Percentiles rank a stretch among this genome's conserved stretches.
Evolutionary conservation across 2,113 vertebrate genomes (phyloP).

Genomic region (Apistogramma diplotaenia): DNA sequence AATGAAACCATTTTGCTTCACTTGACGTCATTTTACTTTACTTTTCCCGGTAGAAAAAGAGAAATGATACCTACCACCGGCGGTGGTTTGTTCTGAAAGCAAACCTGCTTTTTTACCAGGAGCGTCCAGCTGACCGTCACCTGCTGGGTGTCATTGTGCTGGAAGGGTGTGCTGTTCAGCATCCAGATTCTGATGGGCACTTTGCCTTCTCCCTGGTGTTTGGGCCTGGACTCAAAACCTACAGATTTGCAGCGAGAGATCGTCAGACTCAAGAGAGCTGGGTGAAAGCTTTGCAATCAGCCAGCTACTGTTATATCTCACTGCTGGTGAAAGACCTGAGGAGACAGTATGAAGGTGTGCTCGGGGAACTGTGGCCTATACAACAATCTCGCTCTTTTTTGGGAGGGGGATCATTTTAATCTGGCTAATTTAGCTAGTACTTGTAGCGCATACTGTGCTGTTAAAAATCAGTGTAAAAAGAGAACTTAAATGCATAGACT

Average conservation of each 20-base stretch:
- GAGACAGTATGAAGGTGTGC: conserved; percentile 71
- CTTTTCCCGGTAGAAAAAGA: conserved; percentile 48
- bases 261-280: conserved; percentile 69
- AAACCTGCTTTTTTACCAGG: conserved; percentile 83
- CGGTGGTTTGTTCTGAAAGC: conserved; percentile 80
- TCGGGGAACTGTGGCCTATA: not conserved
- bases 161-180: conserved; percentile 78
- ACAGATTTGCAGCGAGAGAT: conserved; percentile 76
- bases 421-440: not conserved
- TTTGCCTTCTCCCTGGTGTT: conserved; percentile 74
- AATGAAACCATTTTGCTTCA: not conserved
- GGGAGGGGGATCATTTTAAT: not conserved
- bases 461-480: not conserved
- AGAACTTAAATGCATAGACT: too few relatives aligned
- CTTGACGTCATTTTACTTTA: not conserved
- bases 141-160: conserved; percentile 80
- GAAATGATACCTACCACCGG: conserved; percentile 73
- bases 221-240: conserved; percentile 61
- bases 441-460: not conserved
- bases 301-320: conserved; percentile 74
- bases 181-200: conserved; percentile 54
- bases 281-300: conserved; percentile 73
- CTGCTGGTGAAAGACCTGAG: conserved; percentile 71
- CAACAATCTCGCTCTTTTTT: not conserved
- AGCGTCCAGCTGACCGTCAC: conserved; percentile 70